Evolutionary conservation across 2,888 invertebrate genomes (phyloP).

Genomic region (Agrilus biguttatus): DNA sequence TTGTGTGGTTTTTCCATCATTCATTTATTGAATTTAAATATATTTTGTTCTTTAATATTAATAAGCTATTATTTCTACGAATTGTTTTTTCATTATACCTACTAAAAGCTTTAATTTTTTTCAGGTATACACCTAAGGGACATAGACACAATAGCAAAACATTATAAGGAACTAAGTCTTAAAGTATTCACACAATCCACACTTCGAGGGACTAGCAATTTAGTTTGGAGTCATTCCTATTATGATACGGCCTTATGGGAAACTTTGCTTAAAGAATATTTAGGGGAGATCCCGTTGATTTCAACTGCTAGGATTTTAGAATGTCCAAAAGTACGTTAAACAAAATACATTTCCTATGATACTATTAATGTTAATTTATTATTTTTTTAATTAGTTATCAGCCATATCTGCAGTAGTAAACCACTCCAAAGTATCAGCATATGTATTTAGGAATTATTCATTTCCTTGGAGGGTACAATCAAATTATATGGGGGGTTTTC

Average conservation of each 20-base stretch:
- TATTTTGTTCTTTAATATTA: too few species aligned
- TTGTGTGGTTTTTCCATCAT: too few species aligned
- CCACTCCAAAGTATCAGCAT: slow-evolving; percentile 55
- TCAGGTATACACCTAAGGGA: slow-evolving; percentile 40
- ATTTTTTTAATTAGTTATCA: slow-evolving; percentile 42
- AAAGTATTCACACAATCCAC: slow-evolving; percentile 53
- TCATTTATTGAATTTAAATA: too few species aligned
- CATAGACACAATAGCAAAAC: slow-evolving; percentile 42
- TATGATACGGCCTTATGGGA: slow-evolving; percentile 81
- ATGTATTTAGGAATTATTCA: slow-evolving; percentile 76
- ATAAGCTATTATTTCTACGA: too few species aligned
- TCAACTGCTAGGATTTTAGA: slow-evolving; percentile 38
- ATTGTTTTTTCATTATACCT: too few species aligned
- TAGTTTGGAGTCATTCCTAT: slow-evolving; percentile 77
- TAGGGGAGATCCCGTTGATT: slow-evolving; percentile 47
- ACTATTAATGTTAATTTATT: slow-evolving; percentile 1
- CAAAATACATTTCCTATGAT: neutral
- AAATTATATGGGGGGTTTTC: slow-evolving; percentile 55
- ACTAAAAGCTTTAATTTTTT: slow-evolving; percentile 3
- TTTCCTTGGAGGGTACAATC: slow-evolving; percentile 53
- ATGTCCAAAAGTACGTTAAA: slow-evolving; percentile 38
- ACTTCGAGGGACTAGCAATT: slow-evolving; percentile 53
- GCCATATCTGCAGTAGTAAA: slow-evolving; percentile 69
- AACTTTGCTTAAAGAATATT: slow-evolving; percentile 49
- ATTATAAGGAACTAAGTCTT: slow-evolving; percentile 44